Base-by-base conservation (phyloP, 2,797 vertebrate species). In the Aeoliscus strigatus region DNA sequence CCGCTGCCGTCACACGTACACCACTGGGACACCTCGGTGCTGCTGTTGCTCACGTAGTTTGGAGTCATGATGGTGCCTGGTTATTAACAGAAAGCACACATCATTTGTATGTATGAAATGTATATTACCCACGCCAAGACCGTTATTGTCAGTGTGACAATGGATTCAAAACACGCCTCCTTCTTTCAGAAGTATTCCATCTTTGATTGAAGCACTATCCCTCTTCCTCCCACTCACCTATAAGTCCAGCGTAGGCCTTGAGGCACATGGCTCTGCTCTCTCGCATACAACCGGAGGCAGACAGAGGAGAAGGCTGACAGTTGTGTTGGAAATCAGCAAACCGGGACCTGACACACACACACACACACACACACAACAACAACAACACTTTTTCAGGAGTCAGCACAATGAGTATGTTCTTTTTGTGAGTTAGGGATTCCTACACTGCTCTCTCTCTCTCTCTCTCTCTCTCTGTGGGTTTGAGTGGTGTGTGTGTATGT, bases 11-110 rank as follows among this genome's bases (percentile, higher is more conserved):
- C 89, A 57, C 96, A 99, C 0, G 89, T 89, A 51, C 96, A 99
- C 92, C 92, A 95, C 82, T 96, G 87, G 17, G 94, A 91, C 61
- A 96, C 87, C 5, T 91, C 90, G 27, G 82, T 85, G 17, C 90
- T 97, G 83, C 88, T 86, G 73, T 92, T 95, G 67, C 88, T 94
- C 73, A 97, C 68, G 1, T 96, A 99, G 86, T 99, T 99, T 36
- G 96, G 96, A 45, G 96, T 99, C 91, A 98, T 93, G 60, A 89
- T 86, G 6, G 95, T 99, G 26, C 96, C 96, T 99, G 77, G 30
- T 25, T 26, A 8, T 1, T 45, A 8, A 51, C 16, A 39, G 11
- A 52, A 49, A 31, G 49, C 13, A 44, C 10, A 44, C 42, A 29
- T 47, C 14, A 39, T 30, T n/a, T n/a, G n/a, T n/a, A n/a, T n/a